These are phyloP conservation scores for Sepioteuthis lessoniana DNA, from an alignment of 2,888 invertebrate species.

Conservation along the genomic window DNA sequence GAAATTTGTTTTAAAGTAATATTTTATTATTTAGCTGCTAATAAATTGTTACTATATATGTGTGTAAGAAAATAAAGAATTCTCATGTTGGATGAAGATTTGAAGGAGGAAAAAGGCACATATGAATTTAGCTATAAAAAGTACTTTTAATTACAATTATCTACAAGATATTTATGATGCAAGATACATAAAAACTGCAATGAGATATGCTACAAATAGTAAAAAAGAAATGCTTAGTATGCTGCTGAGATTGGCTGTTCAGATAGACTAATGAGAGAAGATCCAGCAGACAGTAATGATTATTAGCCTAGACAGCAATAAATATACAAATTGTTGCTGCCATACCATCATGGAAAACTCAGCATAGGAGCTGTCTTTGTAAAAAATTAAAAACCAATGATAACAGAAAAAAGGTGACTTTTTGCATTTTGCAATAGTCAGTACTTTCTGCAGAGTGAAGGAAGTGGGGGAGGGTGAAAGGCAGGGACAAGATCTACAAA, in stretches of 20 bases:
- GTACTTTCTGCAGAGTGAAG: background rate
- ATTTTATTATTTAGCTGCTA: background rate
- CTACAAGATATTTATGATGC: background rate
- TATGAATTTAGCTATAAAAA: background rate
- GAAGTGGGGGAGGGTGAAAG: no score
- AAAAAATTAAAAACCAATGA: background rate
- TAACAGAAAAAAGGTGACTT: background rate
- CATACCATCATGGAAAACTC: background rate
- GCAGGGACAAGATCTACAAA: background rate
- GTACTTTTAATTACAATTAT: conserved; percentile 5
- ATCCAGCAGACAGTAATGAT: no score
- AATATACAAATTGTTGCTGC: background rate
- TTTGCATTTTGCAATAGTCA: background rate
- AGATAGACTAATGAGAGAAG: background rate
- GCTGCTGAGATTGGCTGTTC: background rate
- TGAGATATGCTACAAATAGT: background rate
- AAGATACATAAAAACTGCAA: background rate
- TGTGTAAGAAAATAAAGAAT: background rate
- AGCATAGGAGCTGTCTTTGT: background rate
- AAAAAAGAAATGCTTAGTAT: background rate
- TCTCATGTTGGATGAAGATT: conserved; percentile 7
- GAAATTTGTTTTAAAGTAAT: background rate
- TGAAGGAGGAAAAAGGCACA: background rate
- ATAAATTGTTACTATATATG: background rate
- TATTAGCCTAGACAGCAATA: background rate